A percentile compares a stretch with the other conserved stretches of the same genome.
Conservation (phyloP, 2,113 vertebrate species). For the Lycaon pictus region DNA sequence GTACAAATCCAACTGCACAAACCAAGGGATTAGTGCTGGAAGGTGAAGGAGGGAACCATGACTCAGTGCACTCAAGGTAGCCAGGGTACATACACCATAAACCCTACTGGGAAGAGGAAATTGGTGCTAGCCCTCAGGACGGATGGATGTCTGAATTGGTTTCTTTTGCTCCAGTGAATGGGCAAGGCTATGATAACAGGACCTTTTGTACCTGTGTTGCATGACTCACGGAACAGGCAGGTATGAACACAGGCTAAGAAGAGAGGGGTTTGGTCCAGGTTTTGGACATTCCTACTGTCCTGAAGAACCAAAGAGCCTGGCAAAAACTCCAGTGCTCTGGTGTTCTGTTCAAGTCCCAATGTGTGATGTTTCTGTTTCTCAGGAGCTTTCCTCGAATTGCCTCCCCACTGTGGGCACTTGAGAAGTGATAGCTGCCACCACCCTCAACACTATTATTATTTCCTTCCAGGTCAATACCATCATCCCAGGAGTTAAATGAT, state of each 20-base stretch:
- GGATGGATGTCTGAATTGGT: background rate
- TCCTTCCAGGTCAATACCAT: background rate
- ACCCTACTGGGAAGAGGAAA: background rate
- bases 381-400: background rate
- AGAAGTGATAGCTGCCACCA: background rate
- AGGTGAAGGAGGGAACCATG: background rate
- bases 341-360: background rate
- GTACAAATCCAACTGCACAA: background rate
- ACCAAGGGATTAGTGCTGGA: background rate
- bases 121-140: background rate
- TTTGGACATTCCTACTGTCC: background rate
- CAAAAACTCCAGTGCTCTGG: too few relatives aligned
- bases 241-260: background rate
- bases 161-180: constrained; percentile 34
- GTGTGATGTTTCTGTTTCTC: background rate
- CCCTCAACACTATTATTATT: background rate
- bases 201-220: background rate
- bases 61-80: background rate
- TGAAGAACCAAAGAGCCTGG: background rate
- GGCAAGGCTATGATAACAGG: background rate
- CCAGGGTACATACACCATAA: background rate
- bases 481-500: background rate
- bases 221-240: background rate
- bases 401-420: background rate
- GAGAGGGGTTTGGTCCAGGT: background rate